Conservation (phyloP, 2,888 invertebrate species). For the Osedax fenrisi region DNA sequence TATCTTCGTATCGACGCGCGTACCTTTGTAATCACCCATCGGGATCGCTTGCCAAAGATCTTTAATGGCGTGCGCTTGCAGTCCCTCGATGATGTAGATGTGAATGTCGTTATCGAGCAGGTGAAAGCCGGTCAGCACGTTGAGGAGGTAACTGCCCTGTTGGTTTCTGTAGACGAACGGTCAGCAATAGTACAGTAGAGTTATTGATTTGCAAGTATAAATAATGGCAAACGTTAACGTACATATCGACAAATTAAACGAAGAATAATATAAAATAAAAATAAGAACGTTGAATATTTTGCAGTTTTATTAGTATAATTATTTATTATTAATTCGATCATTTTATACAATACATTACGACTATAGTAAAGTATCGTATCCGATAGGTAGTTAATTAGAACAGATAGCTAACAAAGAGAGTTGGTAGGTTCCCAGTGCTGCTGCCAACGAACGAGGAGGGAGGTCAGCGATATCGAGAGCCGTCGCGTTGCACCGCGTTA, state of each 20-base stretch:
- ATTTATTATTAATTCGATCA: no score
- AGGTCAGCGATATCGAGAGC: slow-evolving; percentile 45
- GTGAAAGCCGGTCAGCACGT: slow-evolving; percentile 50
- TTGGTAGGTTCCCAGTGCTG: slow-evolving; percentile 49
- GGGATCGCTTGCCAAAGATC: slow-evolving; percentile 40
- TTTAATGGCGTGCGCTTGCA: slow-evolving; percentile 41
- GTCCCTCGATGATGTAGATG: slow-evolving; percentile 48
- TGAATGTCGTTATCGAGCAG: slow-evolving; percentile 45
- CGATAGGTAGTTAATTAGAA: no score
- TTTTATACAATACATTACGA: no score
- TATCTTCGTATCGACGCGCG: background rate
- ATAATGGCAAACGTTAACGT: no score
- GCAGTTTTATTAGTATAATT: no score
- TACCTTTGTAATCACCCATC: background rate
- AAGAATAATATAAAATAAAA: no score
- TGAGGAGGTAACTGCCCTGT: slow-evolving; percentile 42
- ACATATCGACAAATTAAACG: no score
- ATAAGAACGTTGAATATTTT: no score
- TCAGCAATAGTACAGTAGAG: no score
- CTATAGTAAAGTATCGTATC: no score
- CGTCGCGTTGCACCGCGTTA: slow-evolving; percentile 44
- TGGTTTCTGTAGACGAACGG: slow-evolving; percentile 40
- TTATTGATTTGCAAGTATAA: no score
- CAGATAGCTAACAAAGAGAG: slow-evolving; percentile 44
- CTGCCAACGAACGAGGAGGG: slow-evolving; percentile 45